A percentile compares a stretch with the other conserved stretches of the same genome.
Evolutionary conservation across 2,113 vertebrate genomes (phyloP).

Genomic region (Jaculus jaculus): DNA sequence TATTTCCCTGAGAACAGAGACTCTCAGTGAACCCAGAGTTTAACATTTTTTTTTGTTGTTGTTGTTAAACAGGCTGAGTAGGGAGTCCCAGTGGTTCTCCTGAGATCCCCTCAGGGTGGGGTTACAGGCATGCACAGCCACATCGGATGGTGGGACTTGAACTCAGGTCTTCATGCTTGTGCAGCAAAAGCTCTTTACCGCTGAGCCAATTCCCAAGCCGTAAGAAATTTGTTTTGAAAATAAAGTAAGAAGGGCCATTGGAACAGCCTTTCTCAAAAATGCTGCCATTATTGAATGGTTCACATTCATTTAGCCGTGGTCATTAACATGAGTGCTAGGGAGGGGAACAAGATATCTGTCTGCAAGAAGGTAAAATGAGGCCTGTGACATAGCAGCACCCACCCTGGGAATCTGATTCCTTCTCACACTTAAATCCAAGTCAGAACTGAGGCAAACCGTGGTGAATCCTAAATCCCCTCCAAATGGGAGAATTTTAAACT

Average conservation of each 20-base stretch:
- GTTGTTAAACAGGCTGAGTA: no score
- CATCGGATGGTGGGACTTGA: no score
- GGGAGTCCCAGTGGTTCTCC: no score
- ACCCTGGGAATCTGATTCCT: neutral
- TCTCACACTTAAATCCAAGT: neutral
- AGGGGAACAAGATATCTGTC: neutral
- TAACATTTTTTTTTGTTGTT: no score
- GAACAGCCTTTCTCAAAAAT: neutral
- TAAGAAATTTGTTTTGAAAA: neutral
- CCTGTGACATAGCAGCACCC: neutral
- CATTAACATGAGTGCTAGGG: neutral
- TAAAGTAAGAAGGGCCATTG: neutral
- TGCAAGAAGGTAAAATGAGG: neutral
- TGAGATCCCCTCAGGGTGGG: no score
- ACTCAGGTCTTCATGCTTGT: no score
- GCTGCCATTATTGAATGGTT: neutral
- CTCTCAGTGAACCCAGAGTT: no score
- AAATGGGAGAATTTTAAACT: conserved; percentile 18
- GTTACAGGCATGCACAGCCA: no score
- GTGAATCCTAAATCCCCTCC: no score
- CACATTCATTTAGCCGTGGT: neutral
- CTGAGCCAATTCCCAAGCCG: no score
- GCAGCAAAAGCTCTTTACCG: no score
- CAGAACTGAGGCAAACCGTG: neutral
- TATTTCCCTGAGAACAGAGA: no score